Evolutionary conservation across 2,113 vertebrate species (phyloP), one percentile per base, ranked within the genome.

Genomic region (Spermophilus dauricus): DNA sequence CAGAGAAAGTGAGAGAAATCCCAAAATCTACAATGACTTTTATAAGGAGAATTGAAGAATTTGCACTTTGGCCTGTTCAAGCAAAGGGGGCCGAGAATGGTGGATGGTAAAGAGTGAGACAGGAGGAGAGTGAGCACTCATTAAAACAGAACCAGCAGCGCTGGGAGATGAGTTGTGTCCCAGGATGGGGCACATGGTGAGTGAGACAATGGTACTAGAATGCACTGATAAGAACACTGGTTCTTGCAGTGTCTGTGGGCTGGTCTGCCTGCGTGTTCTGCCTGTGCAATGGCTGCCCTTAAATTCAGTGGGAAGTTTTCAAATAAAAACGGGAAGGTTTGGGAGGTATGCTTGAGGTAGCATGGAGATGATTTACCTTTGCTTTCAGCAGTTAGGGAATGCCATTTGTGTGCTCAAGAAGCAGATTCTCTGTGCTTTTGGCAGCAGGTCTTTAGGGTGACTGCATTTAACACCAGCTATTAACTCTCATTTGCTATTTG

Each of bases 401-500:
- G 8, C 13, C 2, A 8, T 61, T 80, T 22, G 26, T 77, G 11
- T 34, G 34, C 67, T 70, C 20, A 45, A 37, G 61, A 90, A 56
- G n/a, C 11, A 7, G 20, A 10, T 88, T 56, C 5, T 37, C 63
- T 45, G 5, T 9, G 12, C 9, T 53, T 42, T 77, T 37, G 65
- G 75, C 83, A 83, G 1, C 20, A 39, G 24, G 24, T 94, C 69
- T 95, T 91, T 30, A 39, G 32, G 11, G 17, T 45, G 42, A 88
- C 48, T 42, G 0, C 39, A 53, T 42, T 92, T 73, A 89, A 77
- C 24, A 72, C 53, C 51, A 63, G 14, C 22, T 70, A 85, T 77
- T 96, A 95, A 69, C 78, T 86, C 56, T 76, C 6, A 39, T 91
- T 92, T 90, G 76, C 32, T 87, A 76, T 96, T 96, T 94, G 75